Conservation (phyloP, 2,888 invertebrate species). For the Tridacna gigas region DNA sequence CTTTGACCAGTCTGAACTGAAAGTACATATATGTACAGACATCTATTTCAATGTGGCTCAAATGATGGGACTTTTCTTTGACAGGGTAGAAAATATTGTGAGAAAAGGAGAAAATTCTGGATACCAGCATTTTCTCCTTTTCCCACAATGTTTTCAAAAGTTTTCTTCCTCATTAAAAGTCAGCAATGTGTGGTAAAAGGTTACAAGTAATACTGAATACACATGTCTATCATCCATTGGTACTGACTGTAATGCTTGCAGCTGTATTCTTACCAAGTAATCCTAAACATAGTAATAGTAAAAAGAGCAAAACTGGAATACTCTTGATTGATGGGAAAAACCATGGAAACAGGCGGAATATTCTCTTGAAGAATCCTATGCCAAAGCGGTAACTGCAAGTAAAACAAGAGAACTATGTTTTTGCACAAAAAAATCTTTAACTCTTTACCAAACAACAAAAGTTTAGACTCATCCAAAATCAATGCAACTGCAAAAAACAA, state of each 20-base stretch:
- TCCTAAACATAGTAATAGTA: conserved; percentile 81
- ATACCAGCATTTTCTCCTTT: neutral
- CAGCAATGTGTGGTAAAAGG: neutral
- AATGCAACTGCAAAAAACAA: too few relatives aligned
- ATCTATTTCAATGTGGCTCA: too few relatives aligned
- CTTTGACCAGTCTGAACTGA: too few relatives aligned
- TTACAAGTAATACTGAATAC: neutral
- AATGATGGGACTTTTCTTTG: too few relatives aligned
- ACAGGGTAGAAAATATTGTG: neutral
- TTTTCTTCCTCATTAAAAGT: neutral
- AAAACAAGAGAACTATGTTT: neutral
- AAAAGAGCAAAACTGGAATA: conserved; percentile 80
- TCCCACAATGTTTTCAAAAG: neutral
- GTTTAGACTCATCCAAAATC: neutral
- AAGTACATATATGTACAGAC: too few relatives aligned
- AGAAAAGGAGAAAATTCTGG: neutral
- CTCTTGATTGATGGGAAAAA: conserved; percentile 84
- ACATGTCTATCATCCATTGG: too few relatives aligned
- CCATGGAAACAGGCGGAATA: conserved; percentile 81
- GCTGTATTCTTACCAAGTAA: conserved; percentile 80
- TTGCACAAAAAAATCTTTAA: too few relatives aligned
- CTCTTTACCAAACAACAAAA: neutral
- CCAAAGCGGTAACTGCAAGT: conserved; percentile 36
- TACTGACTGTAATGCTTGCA: too few relatives aligned
- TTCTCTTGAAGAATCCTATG: conserved; percentile 82